Evolutionary conservation across 2,888 invertebrate species (phyloP).

Genomic region (Phytoseiulus persimilis): DNA sequence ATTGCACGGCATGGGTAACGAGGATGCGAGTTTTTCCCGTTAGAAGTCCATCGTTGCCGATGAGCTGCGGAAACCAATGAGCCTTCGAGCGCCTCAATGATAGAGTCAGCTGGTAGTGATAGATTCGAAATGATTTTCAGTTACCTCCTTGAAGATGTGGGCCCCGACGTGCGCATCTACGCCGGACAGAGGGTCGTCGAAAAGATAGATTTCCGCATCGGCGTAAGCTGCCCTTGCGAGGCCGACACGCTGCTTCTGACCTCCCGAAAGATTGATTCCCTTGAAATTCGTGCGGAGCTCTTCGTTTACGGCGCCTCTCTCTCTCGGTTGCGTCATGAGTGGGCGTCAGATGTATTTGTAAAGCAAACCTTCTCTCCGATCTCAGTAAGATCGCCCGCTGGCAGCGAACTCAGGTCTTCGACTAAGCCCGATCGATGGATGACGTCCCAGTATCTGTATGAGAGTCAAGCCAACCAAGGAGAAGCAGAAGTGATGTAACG

Average conservation of each 20-base stretch:
- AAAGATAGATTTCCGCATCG: background rate
- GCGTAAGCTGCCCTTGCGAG: background rate
- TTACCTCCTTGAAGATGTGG: background rate
- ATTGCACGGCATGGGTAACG: conserved; percentile 52
- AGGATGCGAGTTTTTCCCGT: conserved; percentile 50
- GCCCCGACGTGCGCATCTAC: background rate
- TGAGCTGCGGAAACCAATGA: background rate
- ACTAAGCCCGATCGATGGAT: background rate
- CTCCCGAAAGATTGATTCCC: background rate
- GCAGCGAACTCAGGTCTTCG: background rate
- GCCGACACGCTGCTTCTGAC: background rate
- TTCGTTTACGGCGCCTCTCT: background rate
- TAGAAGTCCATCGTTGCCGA: conserved; percentile 7
- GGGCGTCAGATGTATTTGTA: background rate
- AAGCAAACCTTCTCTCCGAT: background rate
- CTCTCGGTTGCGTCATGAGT: background rate
- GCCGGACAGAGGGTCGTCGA: background rate
- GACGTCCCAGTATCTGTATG: background rate
- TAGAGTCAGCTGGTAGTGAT: too few relatives aligned
- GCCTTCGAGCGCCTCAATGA: background rate
- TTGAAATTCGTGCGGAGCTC: background rate
- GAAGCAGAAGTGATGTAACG: too few relatives aligned
- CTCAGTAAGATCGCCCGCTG: background rate
- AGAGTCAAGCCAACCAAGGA: background rate
- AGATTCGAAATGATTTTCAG: background rate